Conservation (phyloP, 2,113 vertebrate genomes). For the Oplegnathus fasciatus region DNA sequence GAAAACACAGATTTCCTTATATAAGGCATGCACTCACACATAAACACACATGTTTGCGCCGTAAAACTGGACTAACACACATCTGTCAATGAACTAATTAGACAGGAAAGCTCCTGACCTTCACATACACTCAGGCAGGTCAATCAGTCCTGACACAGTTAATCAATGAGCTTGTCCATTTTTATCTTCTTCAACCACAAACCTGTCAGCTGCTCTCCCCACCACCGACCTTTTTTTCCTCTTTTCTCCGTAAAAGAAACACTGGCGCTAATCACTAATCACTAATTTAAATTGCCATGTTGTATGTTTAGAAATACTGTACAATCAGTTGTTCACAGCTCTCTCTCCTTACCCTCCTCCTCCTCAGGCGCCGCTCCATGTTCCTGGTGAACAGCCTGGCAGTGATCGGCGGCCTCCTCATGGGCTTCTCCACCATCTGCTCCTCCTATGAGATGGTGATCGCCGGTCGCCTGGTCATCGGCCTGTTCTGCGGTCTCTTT, state of each 20-base stretch:
- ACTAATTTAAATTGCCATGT: neutral
- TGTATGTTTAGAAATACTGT: neutral
- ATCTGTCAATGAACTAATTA: neutral
- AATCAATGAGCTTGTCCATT: slow-evolving; percentile 12
- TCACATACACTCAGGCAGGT: neutral
- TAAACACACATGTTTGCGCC: neutral
- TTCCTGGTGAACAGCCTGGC: slow-evolving; percentile 90
- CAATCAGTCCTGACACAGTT: neutral
- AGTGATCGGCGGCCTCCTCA: slow-evolving; percentile 87
- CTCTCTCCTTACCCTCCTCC: neutral
- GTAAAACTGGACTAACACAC: neutral
- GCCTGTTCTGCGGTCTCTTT: slow-evolving; percentile 93
- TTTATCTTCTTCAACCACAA: neutral
- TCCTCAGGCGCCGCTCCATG: slow-evolving; percentile 93
- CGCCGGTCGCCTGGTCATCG: slow-evolving; percentile 91
- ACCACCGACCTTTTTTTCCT: neutral
- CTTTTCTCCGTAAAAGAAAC: neutral
- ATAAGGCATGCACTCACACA: neutral
- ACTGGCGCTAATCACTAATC: neutral
- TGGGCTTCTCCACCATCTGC: slow-evolving; percentile 90
- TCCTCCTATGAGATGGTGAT: slow-evolving; percentile 93
- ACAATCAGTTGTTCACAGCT: neutral
- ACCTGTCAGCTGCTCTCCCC: neutral
- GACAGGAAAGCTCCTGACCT: neutral
- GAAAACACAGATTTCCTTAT: neutral